Base-by-base conservation (phyloP, 2,888 invertebrate genomes). In the Baronia brevicornis region DNA sequence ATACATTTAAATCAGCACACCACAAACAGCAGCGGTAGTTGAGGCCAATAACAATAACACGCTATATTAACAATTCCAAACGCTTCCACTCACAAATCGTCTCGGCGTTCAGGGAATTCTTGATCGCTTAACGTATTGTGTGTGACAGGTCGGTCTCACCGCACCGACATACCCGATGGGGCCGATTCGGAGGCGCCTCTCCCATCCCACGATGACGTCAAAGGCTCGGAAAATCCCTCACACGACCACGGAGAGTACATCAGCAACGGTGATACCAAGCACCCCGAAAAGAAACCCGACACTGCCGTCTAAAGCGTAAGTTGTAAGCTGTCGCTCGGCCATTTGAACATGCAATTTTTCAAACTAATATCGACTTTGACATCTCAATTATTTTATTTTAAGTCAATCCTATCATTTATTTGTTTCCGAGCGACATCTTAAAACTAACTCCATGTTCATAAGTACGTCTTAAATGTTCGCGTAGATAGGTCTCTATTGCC, bases 171-270 rank as follows among this genome's bases (percentile, higher is more conserved):
- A 49, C 88, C 88, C 27, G 88, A 88, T 57, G 86, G 87, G 28
- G 87, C 78, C 43, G 88, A 88, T 46, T 88, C 88, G 37, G 88
- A 88, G 49, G 88, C 88, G 41, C 88, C 88, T 19, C 78, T 88
- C 5, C 86, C 85, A 21, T 73, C 86, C 11, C 87, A 87, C 44
- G 86, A 86, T 35, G 87, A 87, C 66, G 59, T 75, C 61, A 85
- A 86, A 65, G 88, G 88, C 46, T 77, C 87, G 17, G 86, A 87
- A 54, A 88, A 86, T 56, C 87, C 86, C 43, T 78, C 85, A 26
- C 87, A 87, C 55, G 87, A 87, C 54, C 88, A 87, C 62, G 87
- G 86, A 39, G 86, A 86, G 39, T 87, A 86, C 70, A 87, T 87
- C 71, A 84, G 80, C 63, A 88, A 87, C 35, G 87, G 86, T 0